phyloP scores from a whole-genome alignment of 2,797 vertebrate species.

The Knipowitschia caucasica region DNA sequence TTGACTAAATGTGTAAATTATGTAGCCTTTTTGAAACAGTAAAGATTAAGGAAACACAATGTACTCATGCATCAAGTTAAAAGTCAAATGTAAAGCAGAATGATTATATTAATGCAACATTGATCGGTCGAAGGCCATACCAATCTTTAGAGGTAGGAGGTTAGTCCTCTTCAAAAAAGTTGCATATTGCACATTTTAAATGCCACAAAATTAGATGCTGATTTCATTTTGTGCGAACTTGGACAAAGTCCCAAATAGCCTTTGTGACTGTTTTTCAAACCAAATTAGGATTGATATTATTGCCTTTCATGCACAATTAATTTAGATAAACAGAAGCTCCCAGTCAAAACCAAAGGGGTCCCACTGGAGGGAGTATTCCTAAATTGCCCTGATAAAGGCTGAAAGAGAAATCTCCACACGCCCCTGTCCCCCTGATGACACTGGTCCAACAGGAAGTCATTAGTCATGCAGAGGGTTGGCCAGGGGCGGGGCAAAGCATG shows the following conservation, averaged over 20 bases:
- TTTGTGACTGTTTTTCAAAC: conserved; percentile 28
- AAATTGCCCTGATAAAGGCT: conserved; percentile 46
- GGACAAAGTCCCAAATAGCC: conserved; percentile 5
- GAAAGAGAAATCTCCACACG: conserved; percentile 36
- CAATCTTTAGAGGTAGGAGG: too few species aligned
- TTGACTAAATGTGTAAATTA: too few species aligned
- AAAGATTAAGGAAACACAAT: too few species aligned
- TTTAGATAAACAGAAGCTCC: conserved; percentile 30
- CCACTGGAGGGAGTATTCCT: conserved; percentile 38
- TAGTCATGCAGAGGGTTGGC: conserved; percentile 63
- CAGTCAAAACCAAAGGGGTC: conserved; percentile 37
- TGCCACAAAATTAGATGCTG: too few species aligned
- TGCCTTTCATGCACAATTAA: conserved; percentile 31
- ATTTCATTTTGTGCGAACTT: too few species aligned
- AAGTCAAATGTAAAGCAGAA: too few species aligned
- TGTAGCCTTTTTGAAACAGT: too few species aligned
- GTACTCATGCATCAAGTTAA: too few species aligned
- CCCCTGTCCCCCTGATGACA: conserved; percentile 49
- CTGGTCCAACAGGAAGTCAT: conserved; percentile 70
- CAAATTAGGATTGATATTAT: conserved; percentile 26
- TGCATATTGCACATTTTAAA: too few species aligned
- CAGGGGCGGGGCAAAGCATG: conserved; percentile 52
- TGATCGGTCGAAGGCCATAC: too few species aligned
- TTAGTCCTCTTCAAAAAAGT: too few species aligned
- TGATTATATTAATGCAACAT: too few species aligned